phyloP scores from a whole-genome alignment of 2,113 vertebrate genomes.

The Phocoena phocoena region DNA sequence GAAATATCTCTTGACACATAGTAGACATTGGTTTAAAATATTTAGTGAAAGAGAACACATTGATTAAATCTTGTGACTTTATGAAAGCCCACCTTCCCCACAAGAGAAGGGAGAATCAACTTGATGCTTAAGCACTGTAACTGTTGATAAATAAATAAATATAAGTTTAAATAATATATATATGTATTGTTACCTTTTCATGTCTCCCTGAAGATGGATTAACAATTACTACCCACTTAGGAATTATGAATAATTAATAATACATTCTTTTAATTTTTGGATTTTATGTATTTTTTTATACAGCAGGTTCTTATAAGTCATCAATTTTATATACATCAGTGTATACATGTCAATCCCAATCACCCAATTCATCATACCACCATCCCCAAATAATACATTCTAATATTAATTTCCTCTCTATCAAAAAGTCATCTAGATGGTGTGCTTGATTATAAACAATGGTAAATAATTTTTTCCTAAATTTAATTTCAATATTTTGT shows the following conservation, averaged over 20 bases:
- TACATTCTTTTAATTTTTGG: neutral
- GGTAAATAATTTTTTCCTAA: neutral
- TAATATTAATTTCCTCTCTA: neutral
- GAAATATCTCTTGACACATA: neutral
- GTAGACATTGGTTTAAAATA: neutral
- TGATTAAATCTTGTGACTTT: neutral
- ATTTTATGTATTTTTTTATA: no score
- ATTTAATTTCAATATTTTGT: neutral
- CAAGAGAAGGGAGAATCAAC: neutral
- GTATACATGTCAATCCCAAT: no score
- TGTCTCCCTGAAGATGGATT: neutral
- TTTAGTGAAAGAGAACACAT: neutral
- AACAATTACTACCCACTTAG: neutral
- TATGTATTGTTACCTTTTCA: neutral
- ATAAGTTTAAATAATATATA: neutral
- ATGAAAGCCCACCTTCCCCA: neutral
- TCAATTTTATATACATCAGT: no score
- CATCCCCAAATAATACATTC: neutral
- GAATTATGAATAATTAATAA: neutral
- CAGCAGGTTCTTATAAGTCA: no score
- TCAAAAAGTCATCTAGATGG: neutral
- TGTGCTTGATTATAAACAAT: neutral
- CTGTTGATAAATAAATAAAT: neutral
- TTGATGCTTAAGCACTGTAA: neutral
- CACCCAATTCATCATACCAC: no score